Evolutionary conservation across 2,113 vertebrate genomes (phyloP).

Genomic region (Colistium nudipinnis): DNA sequence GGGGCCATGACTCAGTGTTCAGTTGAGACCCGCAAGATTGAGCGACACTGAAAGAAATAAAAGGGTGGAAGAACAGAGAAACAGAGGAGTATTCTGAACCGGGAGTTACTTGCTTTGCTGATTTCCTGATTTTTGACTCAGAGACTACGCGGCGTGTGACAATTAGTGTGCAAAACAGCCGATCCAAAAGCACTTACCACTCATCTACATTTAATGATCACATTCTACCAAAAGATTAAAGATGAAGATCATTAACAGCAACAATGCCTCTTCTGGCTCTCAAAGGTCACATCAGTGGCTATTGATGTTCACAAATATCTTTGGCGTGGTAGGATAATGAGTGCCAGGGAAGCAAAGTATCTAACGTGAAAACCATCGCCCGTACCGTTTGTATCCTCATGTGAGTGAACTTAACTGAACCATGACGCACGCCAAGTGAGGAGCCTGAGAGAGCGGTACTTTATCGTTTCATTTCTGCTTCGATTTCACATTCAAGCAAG

Average conservation of each 20-base stretch:
- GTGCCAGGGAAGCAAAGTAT: neutral
- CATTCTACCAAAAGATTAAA: neutral
- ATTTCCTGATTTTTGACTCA: neutral
- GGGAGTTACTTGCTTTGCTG: no score
- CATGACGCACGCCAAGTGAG: neutral
- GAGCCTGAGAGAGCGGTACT: neutral
- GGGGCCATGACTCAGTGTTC: constrained; percentile 42
- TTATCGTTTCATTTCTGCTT: neutral
- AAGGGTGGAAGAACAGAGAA: constrained; percentile 1
- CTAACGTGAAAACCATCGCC: neutral
- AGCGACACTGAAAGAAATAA: constrained; percentile 16
- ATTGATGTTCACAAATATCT: constrained; percentile 7
- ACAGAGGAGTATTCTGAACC: no score
- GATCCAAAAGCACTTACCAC: neutral
- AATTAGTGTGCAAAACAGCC: neutral
- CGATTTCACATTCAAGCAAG: no score
- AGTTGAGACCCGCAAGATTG: no score
- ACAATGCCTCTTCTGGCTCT: neutral
- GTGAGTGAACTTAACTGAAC: neutral
- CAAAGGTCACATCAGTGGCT: neutral
- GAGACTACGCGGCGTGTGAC: neutral
- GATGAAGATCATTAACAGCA: neutral
- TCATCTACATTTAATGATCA: neutral
- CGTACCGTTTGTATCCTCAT: neutral
- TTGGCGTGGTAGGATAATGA: neutral